Evolutionary conservation across 1,140 invertebrate species (phyloP).

Genomic region (Eumaeus atala): DNA sequence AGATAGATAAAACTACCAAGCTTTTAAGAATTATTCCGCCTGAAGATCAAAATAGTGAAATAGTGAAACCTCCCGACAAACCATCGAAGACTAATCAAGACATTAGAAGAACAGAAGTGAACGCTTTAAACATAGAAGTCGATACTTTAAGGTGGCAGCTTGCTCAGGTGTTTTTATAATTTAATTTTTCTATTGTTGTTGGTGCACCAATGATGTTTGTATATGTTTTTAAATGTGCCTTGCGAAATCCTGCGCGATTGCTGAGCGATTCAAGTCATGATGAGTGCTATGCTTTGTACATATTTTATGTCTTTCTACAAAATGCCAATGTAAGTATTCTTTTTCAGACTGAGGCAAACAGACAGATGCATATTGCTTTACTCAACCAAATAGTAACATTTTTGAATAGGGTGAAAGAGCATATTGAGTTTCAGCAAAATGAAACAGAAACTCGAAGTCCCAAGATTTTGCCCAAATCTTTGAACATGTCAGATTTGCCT

Average conservation of each 20-base stretch:
- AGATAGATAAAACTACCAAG: conserved; percentile 51
- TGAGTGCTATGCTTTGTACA: conserved; percentile 18
- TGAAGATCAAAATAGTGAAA: conserved; percentile 40
- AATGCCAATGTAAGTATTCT: conserved; percentile 37
- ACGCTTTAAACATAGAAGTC: conserved; percentile 82
- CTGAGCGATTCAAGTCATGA: conserved; percentile 3
- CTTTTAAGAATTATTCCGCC: conserved; percentile 43
- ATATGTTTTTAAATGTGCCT: conserved; percentile 23
- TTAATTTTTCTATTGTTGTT: conserved; percentile 22
- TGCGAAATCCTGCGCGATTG: conserved; percentile 19
- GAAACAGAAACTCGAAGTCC: conserved; percentile 44
- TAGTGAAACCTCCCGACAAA: conserved; percentile 42
- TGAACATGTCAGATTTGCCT: conserved; percentile 73
- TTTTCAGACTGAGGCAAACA: conserved; percentile 83
- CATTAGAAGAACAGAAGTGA: conserved; percentile 74
- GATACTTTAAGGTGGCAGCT: conserved; percentile 87
- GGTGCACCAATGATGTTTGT: conserved; percentile 41
- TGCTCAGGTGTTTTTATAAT: conserved; percentile 78
- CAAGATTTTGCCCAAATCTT: conserved; percentile 48
- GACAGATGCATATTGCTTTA: conserved; percentile 85
- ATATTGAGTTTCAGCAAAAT: conserved; percentile 69
- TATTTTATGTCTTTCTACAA: conserved; percentile 13
- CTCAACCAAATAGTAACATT: conserved; percentile 86
- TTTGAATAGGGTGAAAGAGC: conserved; percentile 81
- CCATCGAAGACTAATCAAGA: conserved; percentile 29